Conservation (phyloP, 2,797 vertebrate species). For the Aldrovandia affinis region DNA sequence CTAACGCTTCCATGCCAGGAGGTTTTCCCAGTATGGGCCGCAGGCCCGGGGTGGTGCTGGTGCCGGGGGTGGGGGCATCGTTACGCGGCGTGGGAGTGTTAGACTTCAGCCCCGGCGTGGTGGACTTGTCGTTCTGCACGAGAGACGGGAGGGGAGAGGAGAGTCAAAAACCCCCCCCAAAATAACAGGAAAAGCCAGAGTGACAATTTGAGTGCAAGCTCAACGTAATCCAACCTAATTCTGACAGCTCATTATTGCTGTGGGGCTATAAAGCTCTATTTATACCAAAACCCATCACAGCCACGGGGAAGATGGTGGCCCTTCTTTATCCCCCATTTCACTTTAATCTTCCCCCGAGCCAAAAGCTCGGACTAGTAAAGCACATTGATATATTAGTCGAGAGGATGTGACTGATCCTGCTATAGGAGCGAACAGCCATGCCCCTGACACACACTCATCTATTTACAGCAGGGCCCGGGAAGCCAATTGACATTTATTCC, state of each 20-base stretch:
- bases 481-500: slow-evolving; percentile 70
- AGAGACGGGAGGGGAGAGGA: slow-evolving; percentile 35
- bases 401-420: slow-evolving; percentile 11
- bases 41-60: slow-evolving; percentile 90
- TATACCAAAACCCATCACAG: slow-evolving; percentile 59
- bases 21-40: slow-evolving; percentile 88
- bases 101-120: slow-evolving; percentile 92
- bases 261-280: slow-evolving; percentile 54
- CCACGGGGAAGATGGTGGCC: slow-evolving; percentile 48
- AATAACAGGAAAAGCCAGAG: slow-evolving; percentile 38
- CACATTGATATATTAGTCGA: slow-evolving; percentile 40
- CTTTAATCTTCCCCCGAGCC: slow-evolving; percentile 51
- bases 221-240: slow-evolving; percentile 71
- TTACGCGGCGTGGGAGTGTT: slow-evolving; percentile 93
- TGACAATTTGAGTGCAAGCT: slow-evolving; percentile 58
- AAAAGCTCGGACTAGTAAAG: slow-evolving; percentile 41
- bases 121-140: slow-evolving; percentile 91
- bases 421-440: slow-evolving; percentile 37
- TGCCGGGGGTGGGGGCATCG: slow-evolving; percentile 90
- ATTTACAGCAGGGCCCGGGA: slow-evolving; percentile 58
- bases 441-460: slow-evolving; percentile 51
- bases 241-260: slow-evolving; percentile 68
- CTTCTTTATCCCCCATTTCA: slow-evolving; percentile 48
- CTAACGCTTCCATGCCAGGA: slow-evolving; percentile 86
- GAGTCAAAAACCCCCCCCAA: background rate